A percentile compares a stretch with the other conserved stretches of the same genome.
Conservation (phyloP, 2,888 invertebrate genomes). For the Schrankia costaestrigalis region DNA sequence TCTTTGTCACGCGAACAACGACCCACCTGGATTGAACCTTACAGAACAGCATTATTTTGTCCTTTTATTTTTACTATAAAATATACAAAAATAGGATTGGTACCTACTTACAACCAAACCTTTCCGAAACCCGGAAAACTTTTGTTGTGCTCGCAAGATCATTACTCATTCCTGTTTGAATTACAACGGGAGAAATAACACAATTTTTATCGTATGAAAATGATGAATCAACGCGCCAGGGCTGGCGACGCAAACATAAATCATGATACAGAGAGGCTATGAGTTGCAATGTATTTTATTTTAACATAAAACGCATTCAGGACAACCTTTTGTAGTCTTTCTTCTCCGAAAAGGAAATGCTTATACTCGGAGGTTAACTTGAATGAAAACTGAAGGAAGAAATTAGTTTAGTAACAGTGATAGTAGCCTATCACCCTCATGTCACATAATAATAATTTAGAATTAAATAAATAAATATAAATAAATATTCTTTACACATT, state of each 20-base stretch:
- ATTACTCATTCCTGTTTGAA: constrained; percentile 47
- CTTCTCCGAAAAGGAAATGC: not conserved
- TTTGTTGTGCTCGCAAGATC: constrained; percentile 31
- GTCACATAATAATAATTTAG: too few species aligned
- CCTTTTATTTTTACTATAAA: not conserved
- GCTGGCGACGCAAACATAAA: constrained; percentile 27
- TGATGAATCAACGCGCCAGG: constrained; percentile 45
- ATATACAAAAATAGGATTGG: not conserved
- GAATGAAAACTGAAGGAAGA: too few species aligned
- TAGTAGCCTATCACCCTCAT: too few species aligned
- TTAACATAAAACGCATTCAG: constrained; percentile 6
- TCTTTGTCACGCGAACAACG: too few species aligned
- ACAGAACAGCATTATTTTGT: not conserved
- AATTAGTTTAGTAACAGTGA: too few species aligned
- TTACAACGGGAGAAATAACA: constrained; percentile 42
- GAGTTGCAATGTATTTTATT: constrained; percentile 39
- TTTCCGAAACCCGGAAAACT: constrained; percentile 9
- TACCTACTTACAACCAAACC: not conserved
- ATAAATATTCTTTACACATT: too few species aligned
- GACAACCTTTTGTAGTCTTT: not conserved
- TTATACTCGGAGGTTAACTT: not conserved
- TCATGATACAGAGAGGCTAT: constrained; percentile 37
- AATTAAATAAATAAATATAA: not conserved
- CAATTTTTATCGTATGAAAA: constrained; percentile 50
- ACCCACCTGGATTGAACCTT: too few species aligned